A percentile compares a stretch with the other conserved stretches of the same genome.
Evolutionary conservation across 2,888 invertebrate genomes (phyloP).

Genomic region (Apomyelois bistriatella): DNA sequence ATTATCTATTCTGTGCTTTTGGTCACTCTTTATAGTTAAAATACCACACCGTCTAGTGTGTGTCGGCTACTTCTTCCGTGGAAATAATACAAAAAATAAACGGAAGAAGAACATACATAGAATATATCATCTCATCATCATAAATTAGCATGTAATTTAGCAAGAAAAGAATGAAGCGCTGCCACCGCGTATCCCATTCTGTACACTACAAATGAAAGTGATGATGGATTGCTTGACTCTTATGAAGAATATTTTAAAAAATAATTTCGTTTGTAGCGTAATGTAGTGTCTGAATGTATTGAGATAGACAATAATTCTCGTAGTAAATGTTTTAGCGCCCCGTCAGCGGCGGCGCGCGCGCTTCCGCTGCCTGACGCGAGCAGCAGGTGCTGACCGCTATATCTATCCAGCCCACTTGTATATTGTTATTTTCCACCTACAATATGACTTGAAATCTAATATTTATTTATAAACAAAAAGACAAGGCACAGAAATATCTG

Average conservation of each 20-base stretch:
- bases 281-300: background rate
- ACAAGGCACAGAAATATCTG: background rate
- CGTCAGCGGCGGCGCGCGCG: background rate
- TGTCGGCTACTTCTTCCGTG: no score
- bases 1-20: no score
- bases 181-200: no score
- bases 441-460: background rate
- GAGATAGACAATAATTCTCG: constrained; percentile 4
- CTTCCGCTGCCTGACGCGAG: constrained; percentile 4
- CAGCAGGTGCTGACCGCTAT: constrained; percentile 10
- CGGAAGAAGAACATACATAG: no score
- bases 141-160: no score
- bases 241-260: background rate
- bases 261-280: background rate
- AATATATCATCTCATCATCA: no score
- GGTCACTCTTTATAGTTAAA: no score
- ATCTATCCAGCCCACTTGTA: constrained; percentile 2
- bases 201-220: no score
- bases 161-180: no score
- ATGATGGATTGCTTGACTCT: no score
- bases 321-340: constrained; percentile 12
- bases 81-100: no score
- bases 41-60: no score
- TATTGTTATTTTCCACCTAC: background rate
- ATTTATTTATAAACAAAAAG: background rate